phyloP scores from a whole-genome alignment of 2,888 invertebrate genomes.

The Colletes collaris region DNA sequence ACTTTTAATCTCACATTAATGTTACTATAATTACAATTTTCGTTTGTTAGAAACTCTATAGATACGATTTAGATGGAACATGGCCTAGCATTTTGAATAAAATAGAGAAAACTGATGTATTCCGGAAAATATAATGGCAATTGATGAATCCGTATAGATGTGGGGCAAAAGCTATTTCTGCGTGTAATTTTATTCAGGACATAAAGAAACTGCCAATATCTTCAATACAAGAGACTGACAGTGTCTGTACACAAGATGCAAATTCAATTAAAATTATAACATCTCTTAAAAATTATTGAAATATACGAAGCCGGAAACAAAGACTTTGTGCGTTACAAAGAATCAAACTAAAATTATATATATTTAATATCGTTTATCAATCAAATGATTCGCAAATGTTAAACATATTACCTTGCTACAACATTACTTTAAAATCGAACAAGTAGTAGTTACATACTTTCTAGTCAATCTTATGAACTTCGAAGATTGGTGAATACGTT shows the following conservation, averaged over 20 bases:
- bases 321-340: slow-evolving; percentile 27
- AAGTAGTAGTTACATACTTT: slow-evolving; percentile 27
- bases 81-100: slow-evolving; percentile 52
- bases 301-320: slow-evolving; percentile 11
- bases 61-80: slow-evolving; percentile 43
- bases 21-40: slow-evolving; percentile 32
- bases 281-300: slow-evolving; percentile 34
- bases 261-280: slow-evolving; percentile 56
- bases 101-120: slow-evolving; percentile 40
- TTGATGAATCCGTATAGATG: slow-evolving; percentile 28
- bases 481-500: slow-evolving; percentile 7
- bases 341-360: slow-evolving; percentile 38
- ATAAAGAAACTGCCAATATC: slow-evolving; percentile 77
- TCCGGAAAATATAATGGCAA: slow-evolving; percentile 34
- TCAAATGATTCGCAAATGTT: slow-evolving; percentile 19
- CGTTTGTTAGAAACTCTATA: slow-evolving; percentile 31
- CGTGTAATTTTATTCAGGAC: slow-evolving; percentile 71
- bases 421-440: slow-evolving; percentile 22
- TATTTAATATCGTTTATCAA: slow-evolving; percentile 31
- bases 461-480: slow-evolving; percentile 20
- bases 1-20: slow-evolving; percentile 44
- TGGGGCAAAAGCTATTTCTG: slow-evolving; percentile 44
- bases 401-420: slow-evolving; percentile 35
- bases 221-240: slow-evolving; percentile 78
- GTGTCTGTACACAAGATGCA: slow-evolving; percentile 71